Conservation (phyloP, 2,797 vertebrate genomes). For the Argyrosomus regius region DNA sequence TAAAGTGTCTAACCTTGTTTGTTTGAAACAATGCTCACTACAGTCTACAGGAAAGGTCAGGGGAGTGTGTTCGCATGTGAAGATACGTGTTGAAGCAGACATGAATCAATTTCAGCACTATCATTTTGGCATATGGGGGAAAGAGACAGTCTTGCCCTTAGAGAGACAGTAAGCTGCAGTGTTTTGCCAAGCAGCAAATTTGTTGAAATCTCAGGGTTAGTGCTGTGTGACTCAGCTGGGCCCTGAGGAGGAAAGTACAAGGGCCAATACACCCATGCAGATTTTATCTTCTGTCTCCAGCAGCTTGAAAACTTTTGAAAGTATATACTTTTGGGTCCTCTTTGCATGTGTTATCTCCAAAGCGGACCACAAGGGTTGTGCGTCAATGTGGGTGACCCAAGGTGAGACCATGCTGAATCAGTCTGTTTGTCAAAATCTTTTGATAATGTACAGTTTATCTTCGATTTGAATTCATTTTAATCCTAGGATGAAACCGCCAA, state of each 20-base stretch:
- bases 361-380: neutral
- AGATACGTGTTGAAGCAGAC: conserved; percentile 36
- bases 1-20: neutral
- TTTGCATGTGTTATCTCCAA: neutral
- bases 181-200: conserved; percentile 73
- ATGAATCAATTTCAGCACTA: conserved; percentile 35
- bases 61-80: conserved; percentile 20
- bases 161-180: conserved; percentile 50
- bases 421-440: neutral
- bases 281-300: conserved; percentile 43
- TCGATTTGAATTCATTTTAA: neutral
- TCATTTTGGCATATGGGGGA: conserved; percentile 45
- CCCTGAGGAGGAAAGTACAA: conserved; percentile 40
- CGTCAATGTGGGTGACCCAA: neutral
- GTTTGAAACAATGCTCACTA: neutral
- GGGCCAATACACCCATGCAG: conserved; percentile 40
- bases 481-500: neutral
- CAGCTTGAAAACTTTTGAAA: conserved; percentile 36
- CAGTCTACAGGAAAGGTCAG: conserved; percentile 26
- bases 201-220: conserved; percentile 66
- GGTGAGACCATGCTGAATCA: neutral
- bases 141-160: conserved; percentile 46
- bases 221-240: conserved; percentile 57
- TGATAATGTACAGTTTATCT: neutral
- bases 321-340: neutral